A percentile compares a stretch with the other conserved stretches of the same genome.
Evolutionary conservation across 2,888 invertebrate species (phyloP).

Genomic region (Formica aserva): DNA sequence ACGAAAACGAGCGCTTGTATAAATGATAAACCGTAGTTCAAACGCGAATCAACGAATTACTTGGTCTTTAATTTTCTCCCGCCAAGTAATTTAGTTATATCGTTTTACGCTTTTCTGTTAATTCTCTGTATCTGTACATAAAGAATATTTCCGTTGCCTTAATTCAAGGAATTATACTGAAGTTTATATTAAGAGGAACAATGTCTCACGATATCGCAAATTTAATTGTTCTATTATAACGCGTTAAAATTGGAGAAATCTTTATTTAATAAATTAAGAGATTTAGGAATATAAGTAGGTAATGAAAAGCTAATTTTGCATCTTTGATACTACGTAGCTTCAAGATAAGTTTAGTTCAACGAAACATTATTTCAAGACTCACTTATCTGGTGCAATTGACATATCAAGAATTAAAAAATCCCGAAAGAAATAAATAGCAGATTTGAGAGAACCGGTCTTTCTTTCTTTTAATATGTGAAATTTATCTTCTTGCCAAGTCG

Average conservation of each 20-base stretch:
- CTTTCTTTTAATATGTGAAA: not conserved
- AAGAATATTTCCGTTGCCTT: conserved; percentile 24
- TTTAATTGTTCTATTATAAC: conserved; percentile 13
- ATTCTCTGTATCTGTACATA: conserved; percentile 7
- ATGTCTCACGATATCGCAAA: conserved; percentile 9
- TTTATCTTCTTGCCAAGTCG: not conserved
- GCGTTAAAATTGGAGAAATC: conserved; percentile 26
- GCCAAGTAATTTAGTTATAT: conserved; percentile 45
- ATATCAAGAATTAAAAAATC: not conserved
- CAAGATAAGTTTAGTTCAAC: not conserved
- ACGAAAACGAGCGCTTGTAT: conserved; percentile 35
- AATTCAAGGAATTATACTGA: not conserved
- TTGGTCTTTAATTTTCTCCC: conserved; percentile 37
- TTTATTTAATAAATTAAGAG: conserved; percentile 5
- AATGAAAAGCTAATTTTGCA: conserved; percentile 1
- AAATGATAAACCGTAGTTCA: conserved; percentile 28
- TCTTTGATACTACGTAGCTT: not conserved
- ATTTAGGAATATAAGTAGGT: not conserved
- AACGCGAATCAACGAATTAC: conserved; percentile 42
- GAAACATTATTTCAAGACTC: not conserved
- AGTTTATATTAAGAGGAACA: conserved; percentile 15
- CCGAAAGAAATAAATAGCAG: not conserved
- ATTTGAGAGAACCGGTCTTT: not conserved
- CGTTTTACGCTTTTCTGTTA: conserved; percentile 29
- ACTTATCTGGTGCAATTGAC: not conserved